A percentile compares a stretch with the other conserved stretches of the same genome.
Evolutionary conservation across 2,797 vertebrate species (phyloP).

Genomic region (Clarias pachynema): DNA sequence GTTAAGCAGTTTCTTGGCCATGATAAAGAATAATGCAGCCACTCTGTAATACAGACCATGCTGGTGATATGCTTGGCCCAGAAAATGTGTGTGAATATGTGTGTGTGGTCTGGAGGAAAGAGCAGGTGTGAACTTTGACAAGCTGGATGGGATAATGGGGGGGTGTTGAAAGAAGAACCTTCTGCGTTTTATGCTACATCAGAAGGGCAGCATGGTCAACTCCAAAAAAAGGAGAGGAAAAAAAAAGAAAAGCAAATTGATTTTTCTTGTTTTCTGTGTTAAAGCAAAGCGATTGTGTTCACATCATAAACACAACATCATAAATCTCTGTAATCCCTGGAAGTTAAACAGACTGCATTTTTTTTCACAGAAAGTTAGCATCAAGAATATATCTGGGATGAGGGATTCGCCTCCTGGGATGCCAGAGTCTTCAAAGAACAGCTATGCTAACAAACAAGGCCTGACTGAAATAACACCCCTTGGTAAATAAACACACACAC

Average conservation of each 20-base stretch:
- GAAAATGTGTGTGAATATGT: conserved; percentile 30
- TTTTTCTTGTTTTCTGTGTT: background rate
- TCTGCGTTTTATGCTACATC: background rate
- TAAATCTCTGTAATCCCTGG: conserved; percentile 16
- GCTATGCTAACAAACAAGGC: conserved; percentile 50
- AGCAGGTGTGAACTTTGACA: conserved; percentile 60
- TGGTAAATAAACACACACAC: conserved; percentile 13
- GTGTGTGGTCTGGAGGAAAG: conserved; percentile 32
- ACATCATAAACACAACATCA: conserved; percentile 1
- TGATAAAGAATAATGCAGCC: conserved; percentile 37
- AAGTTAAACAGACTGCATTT: background rate
- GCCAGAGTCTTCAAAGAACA: conserved; percentile 32
- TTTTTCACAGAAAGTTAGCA: background rate
- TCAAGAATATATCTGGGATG: background rate
- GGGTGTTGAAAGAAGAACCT: conserved; percentile 10
- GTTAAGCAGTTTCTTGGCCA: conserved; percentile 50
- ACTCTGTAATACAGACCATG: conserved; percentile 40
- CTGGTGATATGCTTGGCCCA: conserved; percentile 35
- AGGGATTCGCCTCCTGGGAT: background rate
- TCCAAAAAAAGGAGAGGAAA: background rate
- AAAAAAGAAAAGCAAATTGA: background rate
- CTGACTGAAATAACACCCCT: conserved; percentile 44
- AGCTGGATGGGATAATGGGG: conserved; percentile 17
- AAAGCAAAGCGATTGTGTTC: background rate
- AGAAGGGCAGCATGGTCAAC: background rate